Conservation (phyloP, 2,888 invertebrate species). For the Erebia epiphron region DNA sequence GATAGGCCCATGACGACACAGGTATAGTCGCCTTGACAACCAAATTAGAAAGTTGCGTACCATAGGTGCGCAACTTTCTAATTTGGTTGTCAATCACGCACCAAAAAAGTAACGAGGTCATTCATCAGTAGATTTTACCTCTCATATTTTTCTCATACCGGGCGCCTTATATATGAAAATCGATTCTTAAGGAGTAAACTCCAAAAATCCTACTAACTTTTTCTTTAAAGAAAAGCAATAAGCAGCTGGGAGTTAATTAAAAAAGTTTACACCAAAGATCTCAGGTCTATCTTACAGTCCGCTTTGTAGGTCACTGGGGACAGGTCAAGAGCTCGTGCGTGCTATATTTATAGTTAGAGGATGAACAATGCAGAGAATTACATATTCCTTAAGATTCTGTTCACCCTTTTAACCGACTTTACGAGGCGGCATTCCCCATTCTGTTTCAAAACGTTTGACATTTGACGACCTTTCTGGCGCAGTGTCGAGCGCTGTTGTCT, state of each 20-base stretch:
- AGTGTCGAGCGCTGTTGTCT: no score
- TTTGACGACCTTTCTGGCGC: background rate
- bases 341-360: conserved; percentile 5
- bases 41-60: no score
- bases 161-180: no score
- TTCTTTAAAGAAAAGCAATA: conserved; percentile 1
- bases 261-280: conserved; percentile 8
- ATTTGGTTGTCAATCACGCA: no score
- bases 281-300: background rate
- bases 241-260: conserved; percentile 13
- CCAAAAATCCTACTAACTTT: background rate
- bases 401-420: background rate
- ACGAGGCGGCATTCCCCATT: background rate
- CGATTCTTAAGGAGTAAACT: no score
- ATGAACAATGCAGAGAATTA: conserved; percentile 8
- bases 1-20: no score
- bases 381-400: background rate
- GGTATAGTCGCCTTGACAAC: no score
- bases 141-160: no score
- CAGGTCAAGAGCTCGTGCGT: conserved; percentile 7
- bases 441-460: background rate
- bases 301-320: conserved; percentile 6
- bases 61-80: no score
- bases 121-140: no score
- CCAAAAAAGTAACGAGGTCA: no score